Base-by-base conservation (phyloP, 2,888 invertebrate species). In the Drosophila tripunctata region DNA sequence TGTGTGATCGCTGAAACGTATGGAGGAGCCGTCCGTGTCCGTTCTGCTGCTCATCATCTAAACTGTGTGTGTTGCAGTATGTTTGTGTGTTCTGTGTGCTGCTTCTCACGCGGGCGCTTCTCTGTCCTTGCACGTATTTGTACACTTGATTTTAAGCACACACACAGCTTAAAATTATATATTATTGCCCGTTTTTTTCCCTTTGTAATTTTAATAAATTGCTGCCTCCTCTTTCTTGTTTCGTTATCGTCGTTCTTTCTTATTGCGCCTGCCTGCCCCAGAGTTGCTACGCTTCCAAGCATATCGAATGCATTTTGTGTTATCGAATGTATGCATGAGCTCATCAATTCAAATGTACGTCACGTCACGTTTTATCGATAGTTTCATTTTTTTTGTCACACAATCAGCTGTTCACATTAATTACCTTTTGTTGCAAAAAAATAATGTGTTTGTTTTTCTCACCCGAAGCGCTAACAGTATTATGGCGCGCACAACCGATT, bases 1-100 rank as follows among this genome's bases (percentile, higher is more conserved):
- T 90, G 99, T 99, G 93, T 98, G 97, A 90, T 97, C 97, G 93
- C 97, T 97, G 93, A 98, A 97, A 93, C 96, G 96, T 92, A 97
- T 96, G 90, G 94, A 85, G 67, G 90, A 88, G 69, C 87, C 89
- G 76, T 90, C 90, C 72, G 87, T 74, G 80, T 80, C 80, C 75
- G 80, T 80, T 78, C 81, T 81, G 73, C 89, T 86, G 84, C 88
- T 89, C 84, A 84, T 84, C 83, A 80, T 84, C 86, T 83, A 81
- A 78, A 72, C 69, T 83, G 55, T 67, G 63, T 72, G 31, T 66
- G 54, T 63, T n/a, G n/a, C n/a, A n/a, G 47, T 61, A 50, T 52
- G 38, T 69, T 57, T 62, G 31, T 55, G 17, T 44, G 48, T 64
- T 66, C 15, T 48, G 44, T 51, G 35, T 60, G 61, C 30, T 48